phyloP scores from a whole-genome alignment of 2,113 vertebrate genomes.

The Ceuthmochares aereus region DNA sequence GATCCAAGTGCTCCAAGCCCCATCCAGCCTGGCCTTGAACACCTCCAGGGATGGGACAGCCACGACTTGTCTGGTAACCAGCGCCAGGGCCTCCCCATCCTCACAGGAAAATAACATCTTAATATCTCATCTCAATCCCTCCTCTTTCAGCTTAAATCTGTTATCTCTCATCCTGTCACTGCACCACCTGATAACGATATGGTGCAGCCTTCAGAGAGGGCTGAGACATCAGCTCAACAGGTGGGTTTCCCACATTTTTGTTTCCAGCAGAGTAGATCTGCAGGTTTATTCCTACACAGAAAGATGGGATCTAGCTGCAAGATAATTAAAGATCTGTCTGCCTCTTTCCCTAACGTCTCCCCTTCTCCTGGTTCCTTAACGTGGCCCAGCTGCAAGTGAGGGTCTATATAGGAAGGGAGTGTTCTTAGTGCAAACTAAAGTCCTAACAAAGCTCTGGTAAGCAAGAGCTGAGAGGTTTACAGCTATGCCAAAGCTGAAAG shows the following conservation, averaged over 20 bases:
- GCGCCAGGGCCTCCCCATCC: too few species aligned
- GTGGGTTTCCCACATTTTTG: constrained; percentile 59
- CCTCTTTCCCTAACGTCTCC: not conserved
- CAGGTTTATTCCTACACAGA: not conserved
- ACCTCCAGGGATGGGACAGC: too few species aligned
- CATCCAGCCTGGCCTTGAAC: too few species aligned
- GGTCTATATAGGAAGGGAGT: not conserved
- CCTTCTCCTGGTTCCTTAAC: not conserved
- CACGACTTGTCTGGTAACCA: too few species aligned
- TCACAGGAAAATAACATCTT: too few species aligned
- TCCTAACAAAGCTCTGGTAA: not conserved
- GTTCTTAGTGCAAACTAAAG: not conserved
- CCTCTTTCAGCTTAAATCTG: too few species aligned
- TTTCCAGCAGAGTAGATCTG: constrained; percentile 8
- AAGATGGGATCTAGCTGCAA: not conserved
- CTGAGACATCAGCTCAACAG: not conserved
- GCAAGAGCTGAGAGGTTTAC: not conserved
- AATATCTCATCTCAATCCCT: too few species aligned
- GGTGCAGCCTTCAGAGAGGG: not conserved
- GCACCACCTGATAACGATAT: too few species aligned
- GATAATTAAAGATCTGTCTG: not conserved
- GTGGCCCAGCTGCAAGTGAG: not conserved
- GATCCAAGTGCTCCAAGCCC: too few species aligned
- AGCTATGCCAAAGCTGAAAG: not conserved
- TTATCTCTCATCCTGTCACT: too few species aligned